Conservation (phyloP, 2,888 invertebrate genomes). For the Cheilosia impressa region DNA sequence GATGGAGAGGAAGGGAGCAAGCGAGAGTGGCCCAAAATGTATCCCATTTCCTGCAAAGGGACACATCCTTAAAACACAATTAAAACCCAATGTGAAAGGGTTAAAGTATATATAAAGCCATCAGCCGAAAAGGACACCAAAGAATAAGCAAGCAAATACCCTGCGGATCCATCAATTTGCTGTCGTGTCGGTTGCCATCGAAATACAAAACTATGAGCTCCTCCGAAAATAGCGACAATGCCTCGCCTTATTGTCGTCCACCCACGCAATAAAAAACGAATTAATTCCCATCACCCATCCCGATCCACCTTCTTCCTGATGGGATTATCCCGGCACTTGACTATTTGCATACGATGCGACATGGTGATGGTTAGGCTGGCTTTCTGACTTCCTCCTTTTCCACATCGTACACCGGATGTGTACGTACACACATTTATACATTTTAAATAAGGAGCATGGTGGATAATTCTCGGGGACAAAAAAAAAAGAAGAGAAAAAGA, state of each 20-base stretch:
- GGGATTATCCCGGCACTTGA: constrained; percentile 59
- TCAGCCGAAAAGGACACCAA: constrained; percentile 17
- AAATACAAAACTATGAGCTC: constrained; percentile 32
- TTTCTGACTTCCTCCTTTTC: constrained; percentile 56
- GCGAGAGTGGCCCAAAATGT: not conserved
- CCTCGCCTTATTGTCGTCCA: constrained; percentile 2
- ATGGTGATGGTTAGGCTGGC: constrained; percentile 15
- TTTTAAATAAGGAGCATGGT: constrained; percentile 61
- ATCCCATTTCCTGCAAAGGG: constrained; percentile 52
- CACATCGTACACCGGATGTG: constrained; percentile 33
- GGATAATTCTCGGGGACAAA: constrained; percentile 11
- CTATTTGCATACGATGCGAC: constrained; percentile 62
- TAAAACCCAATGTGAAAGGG: constrained; percentile 47
- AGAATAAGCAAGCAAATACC: constrained; percentile 7
- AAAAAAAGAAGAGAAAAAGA: constrained; percentile 4
- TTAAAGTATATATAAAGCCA: constrained; percentile 33
- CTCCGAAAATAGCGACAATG: constrained; percentile 35
- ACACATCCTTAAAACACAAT: constrained; percentile 70
- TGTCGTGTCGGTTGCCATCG: constrained; percentile 23
- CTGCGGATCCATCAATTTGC: constrained; percentile 44
- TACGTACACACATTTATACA: constrained; percentile 30
- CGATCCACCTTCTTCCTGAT: constrained; percentile 11
- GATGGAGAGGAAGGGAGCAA: constrained; percentile 10
- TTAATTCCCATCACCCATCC: constrained; percentile 46
- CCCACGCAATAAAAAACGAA: constrained; percentile 65